These are phyloP conservation scores for Halisarca cf. caerulea DNA, from an alignment of 37 sponge, comb jelly and placozoan genomes.

Conservation along the genomic window DNA sequence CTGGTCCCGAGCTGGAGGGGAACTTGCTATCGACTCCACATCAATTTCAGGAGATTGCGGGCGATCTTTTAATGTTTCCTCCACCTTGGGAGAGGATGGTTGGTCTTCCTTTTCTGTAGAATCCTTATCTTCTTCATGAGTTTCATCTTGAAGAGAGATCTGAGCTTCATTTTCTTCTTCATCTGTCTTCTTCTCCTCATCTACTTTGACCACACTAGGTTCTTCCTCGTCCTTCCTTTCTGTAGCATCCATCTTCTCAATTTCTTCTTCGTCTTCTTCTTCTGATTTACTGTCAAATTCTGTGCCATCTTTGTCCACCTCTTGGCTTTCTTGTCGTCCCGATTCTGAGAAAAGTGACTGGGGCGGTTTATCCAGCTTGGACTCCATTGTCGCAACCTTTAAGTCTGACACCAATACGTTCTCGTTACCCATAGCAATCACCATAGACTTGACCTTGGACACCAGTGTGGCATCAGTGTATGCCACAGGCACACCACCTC, in stretches of 20 bases:
- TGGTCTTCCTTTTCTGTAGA: constrained; percentile 2
- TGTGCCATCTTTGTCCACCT: too few species aligned
- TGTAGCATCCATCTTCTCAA: background rate
- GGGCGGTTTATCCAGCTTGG: background rate
- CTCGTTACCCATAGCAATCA: background rate
- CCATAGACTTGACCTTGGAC: background rate
- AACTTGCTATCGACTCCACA: constrained; percentile 14
- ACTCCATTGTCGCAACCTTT: background rate
- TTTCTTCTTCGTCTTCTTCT: constrained; percentile 22
- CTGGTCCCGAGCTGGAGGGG: background rate
- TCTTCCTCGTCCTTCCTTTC: background rate
- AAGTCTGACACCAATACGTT: constrained; percentile 11
- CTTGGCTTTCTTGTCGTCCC: too few species aligned
- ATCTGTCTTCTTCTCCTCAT: constrained; percentile 12
- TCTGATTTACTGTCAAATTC: background rate
- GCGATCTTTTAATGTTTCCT: background rate
- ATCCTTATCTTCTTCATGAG: constrained; percentile 4
- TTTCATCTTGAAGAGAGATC: background rate
- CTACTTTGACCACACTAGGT: background rate
- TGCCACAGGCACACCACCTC: background rate
- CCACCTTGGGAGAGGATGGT: background rate
- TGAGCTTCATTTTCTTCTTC: background rate
- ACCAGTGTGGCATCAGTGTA: constrained; percentile 4
- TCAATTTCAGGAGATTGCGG: constrained; percentile 14
- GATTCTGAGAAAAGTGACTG: too few species aligned